Evolutionary conservation across 2,113 vertebrate genomes (phyloP).

Genomic region (Saccopteryx bilineata): DNA sequence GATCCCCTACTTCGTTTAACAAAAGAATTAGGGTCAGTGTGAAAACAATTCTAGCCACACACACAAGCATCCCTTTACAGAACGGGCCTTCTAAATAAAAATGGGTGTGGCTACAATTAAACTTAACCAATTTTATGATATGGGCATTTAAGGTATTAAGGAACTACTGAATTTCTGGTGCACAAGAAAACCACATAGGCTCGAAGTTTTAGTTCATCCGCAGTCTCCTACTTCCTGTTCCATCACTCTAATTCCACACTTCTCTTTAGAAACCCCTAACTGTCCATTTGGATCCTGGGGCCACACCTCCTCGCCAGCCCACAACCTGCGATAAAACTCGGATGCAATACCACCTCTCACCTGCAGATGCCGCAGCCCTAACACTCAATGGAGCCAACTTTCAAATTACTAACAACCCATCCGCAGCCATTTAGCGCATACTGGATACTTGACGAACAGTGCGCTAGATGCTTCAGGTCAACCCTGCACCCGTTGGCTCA

Average conservation of each 20-base stretch:
- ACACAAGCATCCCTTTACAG: not conserved
- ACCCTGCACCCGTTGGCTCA: not conserved
- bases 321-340: not conserved
- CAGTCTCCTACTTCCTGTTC: no score
- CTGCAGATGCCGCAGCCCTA: conserved; percentile 74
- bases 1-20: not conserved
- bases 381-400: not conserved
- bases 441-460: not conserved
- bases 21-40: not conserved
- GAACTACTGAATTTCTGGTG: not conserved
- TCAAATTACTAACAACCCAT: not conserved
- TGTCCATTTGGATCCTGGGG: not conserved
- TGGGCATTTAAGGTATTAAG: not conserved
- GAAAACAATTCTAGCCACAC: not conserved
- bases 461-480: not conserved
- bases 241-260: not conserved
- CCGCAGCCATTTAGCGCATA: not conserved
- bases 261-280: not conserved
- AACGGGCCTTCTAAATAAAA: not conserved
- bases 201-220: not conserved
- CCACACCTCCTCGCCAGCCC: not conserved
- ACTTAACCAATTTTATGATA: not conserved
- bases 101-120: not conserved
- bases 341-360: conserved; percentile 2
- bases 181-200: not conserved